Base-by-base conservation (phyloP, 2,888 invertebrate species). In the Allygus modestus region DNA sequence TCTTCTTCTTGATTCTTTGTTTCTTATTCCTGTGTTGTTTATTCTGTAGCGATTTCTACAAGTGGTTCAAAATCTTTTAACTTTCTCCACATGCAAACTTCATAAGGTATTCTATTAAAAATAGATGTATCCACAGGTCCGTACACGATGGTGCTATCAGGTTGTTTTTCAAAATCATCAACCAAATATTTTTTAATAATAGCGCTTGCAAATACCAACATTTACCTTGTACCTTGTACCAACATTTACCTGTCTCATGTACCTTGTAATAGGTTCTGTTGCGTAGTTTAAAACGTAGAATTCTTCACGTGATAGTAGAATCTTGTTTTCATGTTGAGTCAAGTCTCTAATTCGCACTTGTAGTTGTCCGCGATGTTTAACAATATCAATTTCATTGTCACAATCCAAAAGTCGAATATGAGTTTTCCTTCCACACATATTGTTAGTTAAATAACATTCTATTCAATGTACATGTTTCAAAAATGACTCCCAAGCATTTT, bases 221-320 rank as follows among this genome's bases (percentile, higher is more conserved):
- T 69, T 28, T 31, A 17, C 15, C 69, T 31, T 31, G 33, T 69
- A 69, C 17, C 69, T 31, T 1, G 12, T 31, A 28, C n/a, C n/a
- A n/a, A n/a, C n/a, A n/a, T n/a, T n/a, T n/a, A n/a, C n/a, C 33
- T 69, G 69, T 31, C n/a, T 31, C 69, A 69, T 31, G 33, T 69
- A 69, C 17, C 69, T 31, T 1, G 12, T 31, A 28, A 69, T 31
- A 12, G 33, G 17, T 31, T 28, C 1, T 69, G n/a, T 23, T n/a
- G 33, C 33, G 12, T 17, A 15, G 17, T 5, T 33, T 17, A 69
- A 69, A 15, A 69, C 4, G 17, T 31, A 12, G 15, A 69, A 31
- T 33, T 69, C 69, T 31, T 69, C 33, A 17, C 17, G 7, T 28
- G 28, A 15, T n/a, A 69, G 69, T 4, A n/a, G 17, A n/a, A 69